Conservation (phyloP, 2,113 vertebrate species). For the Reinhardtius hippoglossoides region DNA sequence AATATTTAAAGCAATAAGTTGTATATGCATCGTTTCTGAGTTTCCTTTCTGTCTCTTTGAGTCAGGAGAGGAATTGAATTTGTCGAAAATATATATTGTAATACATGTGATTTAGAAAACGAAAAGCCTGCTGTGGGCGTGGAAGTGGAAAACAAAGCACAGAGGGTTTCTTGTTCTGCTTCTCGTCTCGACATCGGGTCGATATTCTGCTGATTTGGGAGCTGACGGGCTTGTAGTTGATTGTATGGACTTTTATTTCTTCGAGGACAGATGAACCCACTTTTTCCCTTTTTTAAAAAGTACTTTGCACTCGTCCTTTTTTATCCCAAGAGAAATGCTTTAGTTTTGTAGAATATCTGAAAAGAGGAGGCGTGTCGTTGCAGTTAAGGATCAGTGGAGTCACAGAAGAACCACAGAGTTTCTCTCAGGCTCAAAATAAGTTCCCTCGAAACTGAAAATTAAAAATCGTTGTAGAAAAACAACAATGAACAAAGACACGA, state of each 20-base stretch:
- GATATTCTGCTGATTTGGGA: background rate
- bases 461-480: background rate
- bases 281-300: background rate
- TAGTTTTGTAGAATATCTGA: constrained; percentile 24
- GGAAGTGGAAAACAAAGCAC: background rate
- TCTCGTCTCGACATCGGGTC: background rate
- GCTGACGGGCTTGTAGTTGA: background rate
- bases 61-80: background rate
- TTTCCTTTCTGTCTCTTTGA: background rate
- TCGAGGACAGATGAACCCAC: background rate
- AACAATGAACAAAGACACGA: background rate
- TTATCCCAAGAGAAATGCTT: background rate
- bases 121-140: background rate
- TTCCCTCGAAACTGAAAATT: background rate
- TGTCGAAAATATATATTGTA: constrained; percentile 1
- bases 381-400: background rate
- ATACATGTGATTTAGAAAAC: background rate
- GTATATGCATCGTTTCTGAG: constrained; percentile 1
- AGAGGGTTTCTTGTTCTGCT: background rate
- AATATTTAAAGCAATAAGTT: constrained; percentile 44
- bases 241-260: background rate
- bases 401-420: too few relatives aligned
- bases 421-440: background rate
- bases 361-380: background rate
- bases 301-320: constrained; percentile 29